phyloP scores from a whole-genome alignment of 37 sponge, comb jelly and placozoan genomes.

The Bolinopsis microptera region DNA sequence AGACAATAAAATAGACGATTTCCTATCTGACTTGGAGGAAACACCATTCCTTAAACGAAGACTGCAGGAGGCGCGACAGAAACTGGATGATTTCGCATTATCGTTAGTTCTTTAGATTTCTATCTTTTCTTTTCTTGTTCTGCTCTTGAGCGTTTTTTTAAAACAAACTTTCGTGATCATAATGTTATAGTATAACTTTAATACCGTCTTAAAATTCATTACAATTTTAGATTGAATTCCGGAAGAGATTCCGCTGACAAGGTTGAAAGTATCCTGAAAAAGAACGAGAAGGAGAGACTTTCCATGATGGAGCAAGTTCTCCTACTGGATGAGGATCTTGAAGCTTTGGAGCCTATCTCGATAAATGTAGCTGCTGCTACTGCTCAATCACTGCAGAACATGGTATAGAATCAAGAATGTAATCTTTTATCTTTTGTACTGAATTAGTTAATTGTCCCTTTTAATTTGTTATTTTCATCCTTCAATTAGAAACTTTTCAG shows the following conservation, averaged over 20 bases:
- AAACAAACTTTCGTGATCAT: too few relatives aligned
- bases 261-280: slow-evolving; percentile 31
- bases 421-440: background rate
- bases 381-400: slow-evolving; percentile 29
- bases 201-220: background rate
- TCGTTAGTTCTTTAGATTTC: background rate
- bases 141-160: too few relatives aligned
- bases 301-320: slow-evolving; percentile 1
- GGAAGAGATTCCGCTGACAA: background rate
- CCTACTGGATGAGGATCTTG: slow-evolving; percentile 10
- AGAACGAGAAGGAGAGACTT: slow-evolving; percentile 20
- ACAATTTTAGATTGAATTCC: background rate
- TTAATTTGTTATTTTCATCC: too few relatives aligned
- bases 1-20: background rate
- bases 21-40: slow-evolving; percentile 6
- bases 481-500: too few relatives aligned
- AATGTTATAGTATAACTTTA: background rate
- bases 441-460: background rate
- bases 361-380: slow-evolving; percentile 55
- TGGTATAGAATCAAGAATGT: background rate
- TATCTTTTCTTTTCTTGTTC: too few relatives aligned
- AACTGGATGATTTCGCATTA: slow-evolving; percentile 36
- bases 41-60: slow-evolving; percentile 38
- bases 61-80: slow-evolving; percentile 48
- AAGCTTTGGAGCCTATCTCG: slow-evolving; percentile 35